Base-by-base conservation (phyloP, 2,888 invertebrate species). In the Microctonus hyperodae region DNA sequence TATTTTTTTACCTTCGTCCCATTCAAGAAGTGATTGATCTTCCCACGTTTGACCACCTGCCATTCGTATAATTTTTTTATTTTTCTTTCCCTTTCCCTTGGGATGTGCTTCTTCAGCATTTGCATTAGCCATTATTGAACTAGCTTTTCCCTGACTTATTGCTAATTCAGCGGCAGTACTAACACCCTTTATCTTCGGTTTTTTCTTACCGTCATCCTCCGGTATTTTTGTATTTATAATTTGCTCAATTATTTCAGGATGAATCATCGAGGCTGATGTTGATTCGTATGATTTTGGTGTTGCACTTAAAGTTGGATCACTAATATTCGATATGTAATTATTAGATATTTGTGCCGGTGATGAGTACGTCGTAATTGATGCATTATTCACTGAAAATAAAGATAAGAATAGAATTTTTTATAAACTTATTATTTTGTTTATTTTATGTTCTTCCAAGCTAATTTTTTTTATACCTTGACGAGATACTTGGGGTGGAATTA, bases 21-120 rank as follows among this genome's bases (percentile, higher is more conserved):
- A 99, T 80, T 99, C 99, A 20, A 91, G 86, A 62, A 99, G 85
- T 0, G 97, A 95, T 23, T 90, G 88, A 85, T 99, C 99, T 84
- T 99, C 98, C 99, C 99, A 99, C 0, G 93, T 92, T 74, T 93
- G 91, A 0, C 97, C 97, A 3, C 97, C 98, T 0, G 97, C 98
- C 73, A 92, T 93, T 31, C 98, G 87, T 59, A 98, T 90, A 68
- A 94, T 91, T 86, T 95, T 92, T 74, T 88, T 90, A 71, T 86
- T 87, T 70, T 88, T 88, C 72, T 87, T 88, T 37, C 88, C 87
- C 73, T 87, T 87, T 10, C 80, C 83, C 74, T 82, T 83, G 0
- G 81, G 80, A 74, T 83, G 83, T 31, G 73, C 77, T 51, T 83
- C 82, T 58, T 84, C 84, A 0, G 81, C 80, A 58, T 76, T 83